A percentile compares a stretch with the other conserved stretches of the same genome.
These are phyloP conservation scores for Pyrrhosoma nymphula DNA, from an alignment of 2,888 invertebrate species.

Conservation along the genomic window DNA sequence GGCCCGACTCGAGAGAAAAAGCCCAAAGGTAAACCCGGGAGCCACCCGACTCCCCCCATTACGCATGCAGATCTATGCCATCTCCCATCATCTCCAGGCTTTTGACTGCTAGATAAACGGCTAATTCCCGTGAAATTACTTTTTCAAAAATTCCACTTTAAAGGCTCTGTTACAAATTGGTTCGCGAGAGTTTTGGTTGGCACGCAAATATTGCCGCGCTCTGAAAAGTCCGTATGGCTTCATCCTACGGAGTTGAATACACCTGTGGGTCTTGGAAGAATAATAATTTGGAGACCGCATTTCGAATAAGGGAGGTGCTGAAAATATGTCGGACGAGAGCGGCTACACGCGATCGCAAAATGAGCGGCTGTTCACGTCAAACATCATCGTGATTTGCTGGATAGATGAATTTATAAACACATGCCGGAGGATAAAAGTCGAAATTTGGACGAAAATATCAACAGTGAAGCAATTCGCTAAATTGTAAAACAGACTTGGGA, in stretches of 20 bases:
- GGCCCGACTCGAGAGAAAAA: background rate
- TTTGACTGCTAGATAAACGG: background rate
- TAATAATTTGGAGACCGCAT: background rate
- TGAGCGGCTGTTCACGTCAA: background rate
- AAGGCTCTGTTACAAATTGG: background rate
- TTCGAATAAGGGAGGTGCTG: background rate
- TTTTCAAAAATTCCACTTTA: background rate
- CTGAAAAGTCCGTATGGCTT: background rate
- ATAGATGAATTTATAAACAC: background rate
- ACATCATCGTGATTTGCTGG: background rate
- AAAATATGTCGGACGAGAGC: background rate
- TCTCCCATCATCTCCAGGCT: background rate
- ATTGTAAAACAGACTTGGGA: too few relatives aligned
- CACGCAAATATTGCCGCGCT: background rate
- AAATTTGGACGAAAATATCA: background rate
- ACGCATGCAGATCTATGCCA: conserved; percentile 30
- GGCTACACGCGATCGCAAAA: background rate
- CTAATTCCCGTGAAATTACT: background rate
- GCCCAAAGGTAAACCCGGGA: background rate
- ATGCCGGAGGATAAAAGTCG: background rate
- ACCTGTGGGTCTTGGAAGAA: background rate
- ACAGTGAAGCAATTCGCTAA: too few relatives aligned
- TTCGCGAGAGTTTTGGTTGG: background rate
- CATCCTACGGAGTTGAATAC: background rate
- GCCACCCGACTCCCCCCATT: background rate